phyloP scores from a whole-genome alignment of 2,888 invertebrate species.

The Orgyia antiqua region DNA sequence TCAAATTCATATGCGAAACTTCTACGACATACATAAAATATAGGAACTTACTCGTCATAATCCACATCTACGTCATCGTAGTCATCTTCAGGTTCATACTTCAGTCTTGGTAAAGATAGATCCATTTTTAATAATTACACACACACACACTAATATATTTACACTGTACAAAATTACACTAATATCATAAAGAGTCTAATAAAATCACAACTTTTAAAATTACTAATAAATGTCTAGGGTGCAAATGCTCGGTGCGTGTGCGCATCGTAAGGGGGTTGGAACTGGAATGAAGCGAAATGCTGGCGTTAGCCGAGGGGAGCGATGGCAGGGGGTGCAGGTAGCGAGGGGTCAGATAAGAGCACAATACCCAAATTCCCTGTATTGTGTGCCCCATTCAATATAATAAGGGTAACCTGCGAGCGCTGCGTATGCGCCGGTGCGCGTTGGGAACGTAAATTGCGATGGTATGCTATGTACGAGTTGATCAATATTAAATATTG shows the following conservation, averaged over 20 bases:
- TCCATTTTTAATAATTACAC: slow-evolving; percentile 49
- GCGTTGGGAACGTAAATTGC: slow-evolving; percentile 26
- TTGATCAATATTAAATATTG: slow-evolving; percentile 28
- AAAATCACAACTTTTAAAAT: slow-evolving; percentile 22
- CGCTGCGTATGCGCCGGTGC: slow-evolving; percentile 30
- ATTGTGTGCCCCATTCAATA: slow-evolving; percentile 38
- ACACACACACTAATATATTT: slow-evolving; percentile 20
- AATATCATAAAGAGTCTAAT: slow-evolving; percentile 35
- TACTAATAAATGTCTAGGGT: slow-evolving; percentile 10
- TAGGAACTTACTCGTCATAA: slow-evolving; percentile 34
- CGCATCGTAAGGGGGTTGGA: slow-evolving; percentile 56
- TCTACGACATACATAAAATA: not conserved
- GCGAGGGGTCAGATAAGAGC: slow-evolving; percentile 39
- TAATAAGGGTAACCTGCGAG: slow-evolving; percentile 39
- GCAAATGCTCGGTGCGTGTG: slow-evolving; percentile 38
- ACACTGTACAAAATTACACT: slow-evolving; percentile 33
- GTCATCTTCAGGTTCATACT: slow-evolving; percentile 51
- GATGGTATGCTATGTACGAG: slow-evolving; percentile 18
- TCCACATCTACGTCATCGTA: slow-evolving; percentile 39
- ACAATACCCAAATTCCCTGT: slow-evolving; percentile 50
- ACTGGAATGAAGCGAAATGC: slow-evolving; percentile 39
- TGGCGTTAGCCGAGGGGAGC: slow-evolving; percentile 9
- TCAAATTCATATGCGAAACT: not conserved
- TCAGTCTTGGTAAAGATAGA: slow-evolving; percentile 58
- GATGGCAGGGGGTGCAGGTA: slow-evolving; percentile 44